Conservation (phyloP, 1,140 invertebrate genomes). For the Eufriesea mexicana region DNA sequence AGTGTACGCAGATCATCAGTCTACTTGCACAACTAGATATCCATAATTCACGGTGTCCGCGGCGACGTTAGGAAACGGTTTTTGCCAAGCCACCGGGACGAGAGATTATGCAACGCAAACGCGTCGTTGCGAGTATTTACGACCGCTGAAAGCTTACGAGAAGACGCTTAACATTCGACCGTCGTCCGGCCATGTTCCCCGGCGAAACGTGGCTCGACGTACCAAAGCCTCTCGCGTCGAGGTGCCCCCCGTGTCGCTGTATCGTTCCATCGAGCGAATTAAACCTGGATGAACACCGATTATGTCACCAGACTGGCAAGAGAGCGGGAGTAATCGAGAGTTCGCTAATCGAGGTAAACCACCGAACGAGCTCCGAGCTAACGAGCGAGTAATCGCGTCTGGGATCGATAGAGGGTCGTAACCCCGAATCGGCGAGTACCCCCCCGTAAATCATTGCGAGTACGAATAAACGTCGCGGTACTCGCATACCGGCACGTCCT, state of each 20-base stretch:
- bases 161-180: neutral
- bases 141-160: too few relatives aligned
- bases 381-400: too few relatives aligned
- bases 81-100: neutral
- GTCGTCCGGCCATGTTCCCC: neutral
- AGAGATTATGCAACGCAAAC: neutral
- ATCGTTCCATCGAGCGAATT: neutral
- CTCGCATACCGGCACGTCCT: too few relatives aligned
- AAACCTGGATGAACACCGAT: neutral
- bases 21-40: constrained; percentile 6
- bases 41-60: neutral
- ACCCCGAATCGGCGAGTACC: too few relatives aligned
- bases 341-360: neutral
- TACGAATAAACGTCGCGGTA: neutral
- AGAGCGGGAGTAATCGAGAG: constrained; percentile 2
- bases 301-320: neutral
- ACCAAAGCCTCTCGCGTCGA: neutral
- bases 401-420: too few relatives aligned
- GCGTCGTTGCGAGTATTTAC: too few relatives aligned
- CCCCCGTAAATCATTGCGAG: neutral
- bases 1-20: neutral
- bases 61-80: neutral
- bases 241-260: too few relatives aligned
- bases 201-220: too few relatives aligned
- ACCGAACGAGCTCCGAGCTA: neutral